Base-by-base conservation (phyloP, 2,888 invertebrate genomes). In the Drosophila mimica region DNA sequence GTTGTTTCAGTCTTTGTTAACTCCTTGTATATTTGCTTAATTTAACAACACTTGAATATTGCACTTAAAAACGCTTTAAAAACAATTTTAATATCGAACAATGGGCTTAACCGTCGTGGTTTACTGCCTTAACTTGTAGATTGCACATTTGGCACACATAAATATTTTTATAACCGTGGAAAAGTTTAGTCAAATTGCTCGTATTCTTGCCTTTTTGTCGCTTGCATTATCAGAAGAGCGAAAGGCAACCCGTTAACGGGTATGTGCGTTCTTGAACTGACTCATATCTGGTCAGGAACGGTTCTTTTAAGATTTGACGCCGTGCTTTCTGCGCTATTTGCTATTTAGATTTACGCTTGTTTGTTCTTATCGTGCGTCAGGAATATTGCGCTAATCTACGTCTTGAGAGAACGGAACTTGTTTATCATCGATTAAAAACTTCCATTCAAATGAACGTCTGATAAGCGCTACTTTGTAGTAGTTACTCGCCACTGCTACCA, bases 171-270 rank as follows among this genome's bases (percentile, higher is more conserved):
- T 25, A 28, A 1, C 15, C 13, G 33, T 15, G 20, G 6, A n/a
- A 31, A 6, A 15, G 1, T 36, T 49, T 40, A 17, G 13, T 7
- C 0, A 15, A 33, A 20, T 20, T 30, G 7, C 13, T 2, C 4
- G 13, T 7, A n/a, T 34, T 40, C 71, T 61, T 79, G 86, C 81
- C 81, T 74, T 48, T 81, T 85, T 6, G 28, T 52, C 2, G 56
- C 25, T 17, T 77, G 75, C 81, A 75, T 85, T 57, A 63, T 57
- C 28, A 46, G 36, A 51, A 31, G 17, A 25, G 30, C 17, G 15
- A n/a, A 36, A 43, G 13, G 5, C 40, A 43, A 56, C 53, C 57
- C 36, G 70, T 25, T 40, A 17, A 36, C 17, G 17, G 0, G 5
- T n/a, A 17, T 7, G 25, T 20, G 17, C 30, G 48, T 6, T 38